These are phyloP conservation scores for Scylla paramamosain DNA, from an alignment of 1,140 invertebrate genomes.

Conservation along the genomic window DNA sequence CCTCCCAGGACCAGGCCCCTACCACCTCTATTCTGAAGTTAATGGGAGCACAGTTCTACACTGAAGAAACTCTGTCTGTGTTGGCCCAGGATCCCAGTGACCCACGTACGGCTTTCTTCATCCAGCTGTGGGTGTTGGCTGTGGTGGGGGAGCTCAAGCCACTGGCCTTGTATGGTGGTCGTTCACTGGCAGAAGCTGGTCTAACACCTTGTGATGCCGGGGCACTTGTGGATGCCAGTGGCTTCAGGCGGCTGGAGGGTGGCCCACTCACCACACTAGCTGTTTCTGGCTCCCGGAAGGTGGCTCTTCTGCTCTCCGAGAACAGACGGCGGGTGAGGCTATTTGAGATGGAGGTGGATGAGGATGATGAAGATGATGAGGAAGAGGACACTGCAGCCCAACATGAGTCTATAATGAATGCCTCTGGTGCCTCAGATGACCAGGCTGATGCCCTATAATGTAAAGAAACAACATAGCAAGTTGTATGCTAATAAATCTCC, in stretches of 20 bases:
- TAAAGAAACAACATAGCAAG: neutral
- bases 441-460: conserved; percentile 54
- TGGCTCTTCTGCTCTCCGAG: conserved; percentile 91
- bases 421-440: conserved; percentile 70
- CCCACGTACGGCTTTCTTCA: conserved; percentile 69
- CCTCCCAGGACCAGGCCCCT: conserved; percentile 37
- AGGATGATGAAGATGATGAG: conserved; percentile 90
- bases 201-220: conserved; percentile 78
- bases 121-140: conserved; percentile 64
- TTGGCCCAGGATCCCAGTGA: conserved; percentile 64
- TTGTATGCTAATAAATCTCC: neutral
- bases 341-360: conserved; percentile 93
- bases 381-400: conserved; percentile 82
- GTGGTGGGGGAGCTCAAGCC: conserved; percentile 58
- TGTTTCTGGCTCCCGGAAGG: conserved; percentile 93
- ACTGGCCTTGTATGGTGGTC: conserved; percentile 54
- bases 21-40: conserved; percentile 51
- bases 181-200: conserved; percentile 67
- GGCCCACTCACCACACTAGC: conserved; percentile 82
- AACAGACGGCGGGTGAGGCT: conserved; percentile 89
- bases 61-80: conserved; percentile 65
- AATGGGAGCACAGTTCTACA: conserved; percentile 69
- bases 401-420: conserved; percentile 71
- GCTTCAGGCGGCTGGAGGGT: conserved; percentile 80
- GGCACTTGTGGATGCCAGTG: conserved; percentile 77